Conservation (phyloP, 2,888 invertebrate species). For the Xylota sylvarum region DNA sequence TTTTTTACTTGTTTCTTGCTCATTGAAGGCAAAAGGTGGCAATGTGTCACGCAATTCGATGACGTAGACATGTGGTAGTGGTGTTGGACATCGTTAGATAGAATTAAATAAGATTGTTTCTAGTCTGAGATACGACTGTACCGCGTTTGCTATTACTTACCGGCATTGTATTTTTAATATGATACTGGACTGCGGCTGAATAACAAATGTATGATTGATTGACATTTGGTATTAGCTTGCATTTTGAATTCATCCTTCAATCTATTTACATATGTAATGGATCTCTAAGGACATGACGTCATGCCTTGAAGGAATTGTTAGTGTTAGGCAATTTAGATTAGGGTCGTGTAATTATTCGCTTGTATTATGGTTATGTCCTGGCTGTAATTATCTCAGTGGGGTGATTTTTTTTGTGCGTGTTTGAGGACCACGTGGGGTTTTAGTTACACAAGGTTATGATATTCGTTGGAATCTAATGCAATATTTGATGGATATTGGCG, state of each 20-base stretch:
- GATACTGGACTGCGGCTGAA: neutral
- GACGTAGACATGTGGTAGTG: constrained; percentile 38
- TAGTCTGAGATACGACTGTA: constrained; percentile 1
- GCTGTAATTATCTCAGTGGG: too few species aligned
- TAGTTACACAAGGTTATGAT: too few species aligned
- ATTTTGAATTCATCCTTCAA: neutral
- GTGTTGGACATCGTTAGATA: neutral
- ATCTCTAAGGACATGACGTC: neutral
- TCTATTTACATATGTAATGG: neutral
- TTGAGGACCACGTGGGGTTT: too few species aligned
- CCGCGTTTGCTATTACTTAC: neutral
- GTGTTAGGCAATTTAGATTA: neutral
- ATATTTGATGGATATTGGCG: too few species aligned
- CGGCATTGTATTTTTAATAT: too few species aligned
- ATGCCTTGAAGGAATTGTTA: neutral
- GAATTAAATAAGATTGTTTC: neutral
- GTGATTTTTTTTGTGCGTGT: too few species aligned
- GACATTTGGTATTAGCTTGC: neutral
- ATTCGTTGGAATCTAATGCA: too few species aligned
- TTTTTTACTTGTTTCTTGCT: constrained; percentile 13
- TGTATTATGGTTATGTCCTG: too few species aligned
- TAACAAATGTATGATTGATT: neutral
- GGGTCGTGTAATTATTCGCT: too few species aligned
- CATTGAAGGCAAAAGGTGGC: constrained; percentile 16
- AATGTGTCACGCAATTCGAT: constrained; percentile 54